phyloP scores from a whole-genome alignment of 2,888 invertebrate genomes.

The Auanema freiburgensis region DNA sequence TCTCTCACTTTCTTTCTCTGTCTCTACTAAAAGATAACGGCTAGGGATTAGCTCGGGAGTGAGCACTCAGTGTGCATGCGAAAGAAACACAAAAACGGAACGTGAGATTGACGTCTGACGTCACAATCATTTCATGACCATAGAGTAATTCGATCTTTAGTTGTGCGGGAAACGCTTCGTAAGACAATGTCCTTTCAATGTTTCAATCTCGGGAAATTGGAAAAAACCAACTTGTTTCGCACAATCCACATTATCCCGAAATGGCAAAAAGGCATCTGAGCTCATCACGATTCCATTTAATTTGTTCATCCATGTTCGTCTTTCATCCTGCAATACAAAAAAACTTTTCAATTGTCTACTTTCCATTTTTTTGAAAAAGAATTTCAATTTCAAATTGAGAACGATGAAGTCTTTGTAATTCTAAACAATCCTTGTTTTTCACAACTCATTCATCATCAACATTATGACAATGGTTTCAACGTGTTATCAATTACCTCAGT shows the following conservation, averaged over 20 bases:
- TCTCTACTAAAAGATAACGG: background rate
- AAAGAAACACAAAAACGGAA: too few relatives aligned
- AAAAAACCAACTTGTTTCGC: slow-evolving; percentile 49
- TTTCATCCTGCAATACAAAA: slow-evolving; percentile 62
- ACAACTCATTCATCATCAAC: too few relatives aligned
- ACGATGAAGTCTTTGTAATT: background rate
- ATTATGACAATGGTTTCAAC: too few relatives aligned
- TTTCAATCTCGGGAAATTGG: background rate
- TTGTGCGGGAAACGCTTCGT: too few relatives aligned
- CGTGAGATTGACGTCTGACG: too few relatives aligned
- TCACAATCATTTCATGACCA: too few relatives aligned
- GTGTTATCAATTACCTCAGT: slow-evolving; percentile 56
- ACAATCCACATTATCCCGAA: slow-evolving; percentile 89
- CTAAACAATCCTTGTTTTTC: too few relatives aligned
- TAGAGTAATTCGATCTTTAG: too few relatives aligned
- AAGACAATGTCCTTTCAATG: too few relatives aligned
- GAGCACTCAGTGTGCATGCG: background rate
- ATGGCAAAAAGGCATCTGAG: slow-evolving; percentile 98
- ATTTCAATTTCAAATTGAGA: background rate
- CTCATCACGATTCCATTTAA: slow-evolving; percentile 78
- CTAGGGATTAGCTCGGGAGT: too few relatives aligned
- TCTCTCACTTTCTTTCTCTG: background rate
- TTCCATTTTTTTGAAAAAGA: background rate
- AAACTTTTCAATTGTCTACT: background rate
- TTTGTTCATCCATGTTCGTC: slow-evolving; percentile 67